Conservation (phyloP, 2,888 invertebrate genomes). For the Tetragonisca angustula region DNA sequence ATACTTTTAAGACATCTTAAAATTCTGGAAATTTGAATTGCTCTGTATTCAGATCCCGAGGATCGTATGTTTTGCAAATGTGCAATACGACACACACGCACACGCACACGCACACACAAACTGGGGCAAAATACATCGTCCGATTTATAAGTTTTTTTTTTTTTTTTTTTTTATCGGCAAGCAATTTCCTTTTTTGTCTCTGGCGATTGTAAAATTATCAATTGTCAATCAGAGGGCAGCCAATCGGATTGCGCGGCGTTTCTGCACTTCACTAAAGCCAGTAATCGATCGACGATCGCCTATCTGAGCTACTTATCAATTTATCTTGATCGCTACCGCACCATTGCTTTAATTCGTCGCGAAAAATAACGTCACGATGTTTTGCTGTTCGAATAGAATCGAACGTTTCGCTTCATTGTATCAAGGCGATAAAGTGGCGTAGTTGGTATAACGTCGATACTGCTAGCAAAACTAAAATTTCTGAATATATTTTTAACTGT, state of each 20-base stretch:
- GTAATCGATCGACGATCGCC: conserved; percentile 41
- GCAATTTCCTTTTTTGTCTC: conserved; percentile 9
- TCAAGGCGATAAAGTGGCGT: not conserved
- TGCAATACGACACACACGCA: not conserved
- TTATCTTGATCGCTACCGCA: conserved; percentile 28
- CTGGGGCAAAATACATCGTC: not conserved
- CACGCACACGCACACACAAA: too few species aligned
- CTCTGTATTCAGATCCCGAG: not conserved
- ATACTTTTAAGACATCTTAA: not conserved
- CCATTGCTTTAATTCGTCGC: not conserved
- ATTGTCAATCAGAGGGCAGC: conserved; percentile 12
- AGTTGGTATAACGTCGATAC: too few species aligned
- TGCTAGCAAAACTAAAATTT: too few species aligned
- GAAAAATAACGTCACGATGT: not conserved
- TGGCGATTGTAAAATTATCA: conserved; percentile 53
- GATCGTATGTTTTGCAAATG: conserved; percentile 8
- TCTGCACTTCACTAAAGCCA: conserved; percentile 11
- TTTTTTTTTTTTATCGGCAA: conserved; percentile 34
- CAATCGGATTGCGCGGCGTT: conserved; percentile 37
- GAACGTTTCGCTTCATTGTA: not conserved
- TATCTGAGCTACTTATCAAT: conserved; percentile 50
- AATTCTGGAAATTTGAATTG: not conserved
- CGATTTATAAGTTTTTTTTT: not conserved
- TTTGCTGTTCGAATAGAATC: not conserved
- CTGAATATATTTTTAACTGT: too few species aligned